Evolutionary conservation across 2,888 invertebrate genomes (phyloP), one percentile per base, ranked within the genome.

Genomic region (Brachycybe producta): DNA sequence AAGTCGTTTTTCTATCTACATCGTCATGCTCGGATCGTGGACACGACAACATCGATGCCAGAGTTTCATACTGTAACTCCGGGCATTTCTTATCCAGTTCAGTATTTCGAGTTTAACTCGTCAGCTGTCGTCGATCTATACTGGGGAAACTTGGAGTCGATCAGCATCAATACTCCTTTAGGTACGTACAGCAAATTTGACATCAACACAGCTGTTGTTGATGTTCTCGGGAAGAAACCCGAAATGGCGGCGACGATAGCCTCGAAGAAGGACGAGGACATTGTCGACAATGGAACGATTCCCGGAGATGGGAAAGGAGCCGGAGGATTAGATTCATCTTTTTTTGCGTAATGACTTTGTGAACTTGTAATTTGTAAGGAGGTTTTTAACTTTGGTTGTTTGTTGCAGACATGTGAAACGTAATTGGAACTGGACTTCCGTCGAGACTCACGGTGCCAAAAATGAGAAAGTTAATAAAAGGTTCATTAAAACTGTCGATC

Each of bases 301-400:
- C 84, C 84, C 0, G 86, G 86, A 0, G 83, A 86, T 67, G 70
- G 70, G 3, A 67, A 72, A 49, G 83, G 82, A 1, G 82, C 83
- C 0, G 82, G 75, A 13, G 84, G 85, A 0, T 67, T 82, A 0
- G 81, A 84, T 62, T 79, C 82, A 0, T 70, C 75, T 0, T 67
- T 84, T 19, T 84, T 77, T 67, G 67, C 77, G 60, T 44, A 46
- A 51, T 30, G 15, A 3, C 40, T 5, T 27, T 15, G 15, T 23
- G 21, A 21, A 40, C n/a, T 49, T 30, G 47, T 5, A 13, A 13
- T 19, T 13, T 46, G 15, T 23, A 32, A 11, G 28, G 27, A 30
- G 8, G 38, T 5, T n/a, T 36, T 13, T 15, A 35, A 17, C 24
- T 51, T 11, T 27, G n/a, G 21, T 23, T 8, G 17, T 34, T 45